Conservation (phyloP, 2,113 vertebrate genomes). For the Boulengerochromis microlepis region DNA sequence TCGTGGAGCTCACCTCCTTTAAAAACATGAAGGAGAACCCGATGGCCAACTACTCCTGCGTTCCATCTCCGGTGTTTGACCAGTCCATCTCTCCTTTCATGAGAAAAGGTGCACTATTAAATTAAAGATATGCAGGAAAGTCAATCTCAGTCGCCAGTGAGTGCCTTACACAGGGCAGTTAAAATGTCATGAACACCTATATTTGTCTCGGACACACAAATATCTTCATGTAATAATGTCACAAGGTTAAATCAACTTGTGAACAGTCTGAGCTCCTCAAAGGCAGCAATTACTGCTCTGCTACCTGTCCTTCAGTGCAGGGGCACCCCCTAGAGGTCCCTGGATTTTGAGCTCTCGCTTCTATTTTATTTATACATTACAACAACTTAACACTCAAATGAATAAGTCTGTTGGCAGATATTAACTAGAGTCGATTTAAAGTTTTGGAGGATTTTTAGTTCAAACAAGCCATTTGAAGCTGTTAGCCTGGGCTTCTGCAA, state of each 20-base stretch:
- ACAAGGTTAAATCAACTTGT: background rate
- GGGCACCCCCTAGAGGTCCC: background rate
- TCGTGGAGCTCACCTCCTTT: conserved; percentile 72
- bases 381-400: background rate
- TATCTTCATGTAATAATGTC: background rate
- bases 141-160: background rate
- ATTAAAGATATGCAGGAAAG: background rate
- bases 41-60: conserved; percentile 73
- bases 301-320: background rate
- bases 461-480: background rate
- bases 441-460: background rate
- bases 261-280: background rate
- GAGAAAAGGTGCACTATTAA: conserved; percentile 72
- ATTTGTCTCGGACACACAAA: background rate
- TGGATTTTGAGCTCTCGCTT: background rate
- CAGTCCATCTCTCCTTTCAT: conserved; percentile 71
- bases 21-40: conserved; percentile 77
- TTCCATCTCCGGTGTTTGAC: conserved; percentile 65
- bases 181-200: background rate
- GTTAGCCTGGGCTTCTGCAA: background rate
- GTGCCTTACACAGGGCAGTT: background rate
- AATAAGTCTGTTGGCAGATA: background rate
- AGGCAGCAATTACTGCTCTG: background rate
- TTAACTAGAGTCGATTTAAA: background rate
- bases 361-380: background rate